Percentiles rank a stretch among this genome's conserved stretches.
Conservation (phyloP, 2,113 vertebrate genomes). For the Zosterops japonicus region DNA sequence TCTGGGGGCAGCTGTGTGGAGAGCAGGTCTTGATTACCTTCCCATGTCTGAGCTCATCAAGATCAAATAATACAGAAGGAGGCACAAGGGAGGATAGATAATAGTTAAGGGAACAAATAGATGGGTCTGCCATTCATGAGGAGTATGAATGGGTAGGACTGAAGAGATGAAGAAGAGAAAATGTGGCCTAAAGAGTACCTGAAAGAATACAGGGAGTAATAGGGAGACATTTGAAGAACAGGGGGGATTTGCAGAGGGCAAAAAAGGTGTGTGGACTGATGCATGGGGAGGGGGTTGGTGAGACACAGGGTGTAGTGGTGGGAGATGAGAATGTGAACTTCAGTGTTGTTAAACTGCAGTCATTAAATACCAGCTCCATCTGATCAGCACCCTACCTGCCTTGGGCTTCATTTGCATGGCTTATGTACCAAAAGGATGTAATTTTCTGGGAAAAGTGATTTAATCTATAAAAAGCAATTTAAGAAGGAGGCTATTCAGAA, state of each 20-base stretch:
- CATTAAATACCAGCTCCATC: not conserved
- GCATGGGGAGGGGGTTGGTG: not conserved
- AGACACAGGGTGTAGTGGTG: not conserved
- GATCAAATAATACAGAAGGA: not conserved
- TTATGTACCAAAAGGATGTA: not conserved
- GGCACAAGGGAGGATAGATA: not conserved
- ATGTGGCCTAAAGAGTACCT: not conserved
- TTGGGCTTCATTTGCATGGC: not conserved
- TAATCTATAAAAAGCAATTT: conserved; percentile 25
- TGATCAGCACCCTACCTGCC: not conserved
- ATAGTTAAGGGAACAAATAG: not conserved
- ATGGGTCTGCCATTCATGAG: not conserved
- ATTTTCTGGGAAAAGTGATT: not conserved
- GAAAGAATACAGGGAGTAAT: not conserved
- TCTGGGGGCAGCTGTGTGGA: not conserved
- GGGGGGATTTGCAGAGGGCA: not conserved
- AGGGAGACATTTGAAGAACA: not conserved
- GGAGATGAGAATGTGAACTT: not conserved
- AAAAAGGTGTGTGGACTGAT: not conserved
- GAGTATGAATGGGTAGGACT: not conserved
- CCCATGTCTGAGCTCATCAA: not conserved
- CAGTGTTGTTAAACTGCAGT: not conserved
- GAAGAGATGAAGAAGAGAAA: not conserved
- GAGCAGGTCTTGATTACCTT: not conserved
- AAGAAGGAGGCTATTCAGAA: not conserved